Evolutionary conservation across 1,140 invertebrate genomes (phyloP), one percentile per base, ranked within the genome.

Genomic region (Steinernema feltiae): DNA sequence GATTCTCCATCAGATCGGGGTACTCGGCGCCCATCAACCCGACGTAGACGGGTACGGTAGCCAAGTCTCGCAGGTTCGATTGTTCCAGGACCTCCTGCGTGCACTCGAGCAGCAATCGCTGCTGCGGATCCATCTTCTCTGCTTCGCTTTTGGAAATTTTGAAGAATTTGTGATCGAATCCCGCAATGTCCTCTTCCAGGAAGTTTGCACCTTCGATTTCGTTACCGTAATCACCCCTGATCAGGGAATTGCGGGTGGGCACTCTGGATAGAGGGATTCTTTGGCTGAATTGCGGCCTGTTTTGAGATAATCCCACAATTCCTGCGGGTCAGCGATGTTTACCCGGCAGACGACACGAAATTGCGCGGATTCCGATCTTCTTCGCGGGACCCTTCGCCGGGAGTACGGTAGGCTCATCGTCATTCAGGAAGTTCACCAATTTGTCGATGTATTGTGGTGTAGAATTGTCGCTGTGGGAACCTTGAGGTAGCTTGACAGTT

Each of bases 141-240:
- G 78, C 78, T 69, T 79, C 78, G 41, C 41, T 71, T 35, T 78
- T 76, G 1, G 77, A 79, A 71, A 79, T 79, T 30, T 78, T 76
- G 48, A 79, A 79, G 53, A 79, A 79, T 70, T 76, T 27, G 17
- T 76, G 72, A 30, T 79, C 78, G 24, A 79, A 79, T 21, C 41
- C 53, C 15, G 72, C 70, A 29, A 79, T 73, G 29, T 77, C 75
- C 41, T 74, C 35, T 0, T 32, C 31, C 0, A 79, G 73, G 76
- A 78, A 79, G 32, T 79, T 78, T 21, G 71, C 78, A 2, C 78
- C 78, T 74, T 79, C 78, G 3, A 79, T 35, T 15, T 48, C 29
- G 24, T 69, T 73, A 70, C 78, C 71, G 29, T 78, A 79, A 12
- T 72, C 76, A 32, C 78, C 72, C 35, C 32, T 74, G n/a, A 77